phyloP scores from a whole-genome alignment of 2,113 vertebrate species.

The Syngnathus scovelli region DNA sequence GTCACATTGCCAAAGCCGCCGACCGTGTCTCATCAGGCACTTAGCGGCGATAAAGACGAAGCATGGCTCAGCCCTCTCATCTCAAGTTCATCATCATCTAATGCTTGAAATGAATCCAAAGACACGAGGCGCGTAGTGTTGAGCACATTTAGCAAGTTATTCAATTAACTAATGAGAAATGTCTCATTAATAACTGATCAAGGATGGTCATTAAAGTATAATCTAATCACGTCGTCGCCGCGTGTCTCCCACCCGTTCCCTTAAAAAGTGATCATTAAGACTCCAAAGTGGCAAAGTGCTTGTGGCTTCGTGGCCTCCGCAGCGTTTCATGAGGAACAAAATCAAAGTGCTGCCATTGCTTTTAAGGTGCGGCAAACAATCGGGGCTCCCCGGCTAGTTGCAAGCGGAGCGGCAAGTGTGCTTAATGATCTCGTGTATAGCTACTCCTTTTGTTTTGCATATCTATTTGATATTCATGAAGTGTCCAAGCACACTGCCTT shows the following conservation, averaged over 20 bases:
- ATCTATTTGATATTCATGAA: slow-evolving; percentile 75
- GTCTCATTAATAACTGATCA: slow-evolving; percentile 53
- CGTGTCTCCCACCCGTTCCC: slow-evolving; percentile 6
- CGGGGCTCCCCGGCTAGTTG: slow-evolving; percentile 27
- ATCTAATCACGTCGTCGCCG: slow-evolving; percentile 21
- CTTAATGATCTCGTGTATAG: slow-evolving; percentile 61
- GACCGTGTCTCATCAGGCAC: slow-evolving; percentile 33
- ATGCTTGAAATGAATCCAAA: slow-evolving; percentile 48
- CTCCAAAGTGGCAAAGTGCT: slow-evolving; percentile 26
- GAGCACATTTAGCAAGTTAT: slow-evolving; percentile 48
- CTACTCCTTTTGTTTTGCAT: slow-evolving; percentile 67
- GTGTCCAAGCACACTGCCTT: slow-evolving; percentile 69
- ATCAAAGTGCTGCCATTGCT: slow-evolving; percentile 49
- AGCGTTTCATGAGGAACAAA: slow-evolving; percentile 41
- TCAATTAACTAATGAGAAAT: slow-evolving; percentile 59
- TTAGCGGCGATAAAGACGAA: slow-evolving; percentile 42
- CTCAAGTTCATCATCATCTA: slow-evolving; percentile 45
- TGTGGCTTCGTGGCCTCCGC: slow-evolving; percentile 10
- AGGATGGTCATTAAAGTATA: slow-evolving; percentile 47
- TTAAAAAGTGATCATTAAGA: slow-evolving; percentile 40
- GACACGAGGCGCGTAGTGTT: slow-evolving; percentile 16
- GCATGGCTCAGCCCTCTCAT: slow-evolving; percentile 39
- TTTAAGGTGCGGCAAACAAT: slow-evolving; percentile 36
- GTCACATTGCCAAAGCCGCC: slow-evolving; percentile 25
- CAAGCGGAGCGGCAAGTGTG: slow-evolving; percentile 32